Conservation (phyloP, 2,113 vertebrate species). For the Heterochromis multidens region DNA sequence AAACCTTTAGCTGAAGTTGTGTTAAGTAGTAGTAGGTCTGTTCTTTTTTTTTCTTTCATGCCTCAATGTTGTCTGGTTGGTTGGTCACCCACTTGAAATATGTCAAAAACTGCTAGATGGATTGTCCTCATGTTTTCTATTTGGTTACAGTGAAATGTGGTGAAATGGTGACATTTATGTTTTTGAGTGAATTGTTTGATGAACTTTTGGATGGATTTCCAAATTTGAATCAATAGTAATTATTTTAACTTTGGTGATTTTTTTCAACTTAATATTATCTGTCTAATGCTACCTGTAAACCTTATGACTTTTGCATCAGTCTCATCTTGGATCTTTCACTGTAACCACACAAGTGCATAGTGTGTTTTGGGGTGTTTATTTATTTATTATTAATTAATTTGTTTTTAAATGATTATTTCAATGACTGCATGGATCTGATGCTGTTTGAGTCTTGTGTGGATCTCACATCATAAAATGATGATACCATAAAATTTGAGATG, state of each 20-base stretch:
- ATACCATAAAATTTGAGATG: neutral
- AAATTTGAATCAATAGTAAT: no score
- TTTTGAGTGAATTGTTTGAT: neutral
- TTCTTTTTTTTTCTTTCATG: neutral
- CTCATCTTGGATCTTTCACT: accelerated
- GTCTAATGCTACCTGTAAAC: neutral
- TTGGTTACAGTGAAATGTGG: neutral
- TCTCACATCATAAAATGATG: neutral
- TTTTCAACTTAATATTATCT: no score
- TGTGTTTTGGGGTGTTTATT: neutral
- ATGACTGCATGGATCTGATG: neutral
- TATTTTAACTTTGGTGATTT: no score
- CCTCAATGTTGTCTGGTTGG: neutral
- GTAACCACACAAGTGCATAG: neutral
- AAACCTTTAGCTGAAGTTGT: neutral
- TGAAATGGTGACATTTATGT: neutral
- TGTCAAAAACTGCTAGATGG: neutral
- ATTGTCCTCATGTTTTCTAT: neutral
- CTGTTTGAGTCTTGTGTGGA: accelerated
- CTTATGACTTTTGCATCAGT: neutral
- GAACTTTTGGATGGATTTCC: no score
- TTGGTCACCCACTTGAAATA: neutral
- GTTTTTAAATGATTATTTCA: neutral
- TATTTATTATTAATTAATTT: accelerated
- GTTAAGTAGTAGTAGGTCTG: neutral